Conservation (phyloP, 35 echinoderm and acorn worm species). For the Eucidaris tribuloides region DNA sequence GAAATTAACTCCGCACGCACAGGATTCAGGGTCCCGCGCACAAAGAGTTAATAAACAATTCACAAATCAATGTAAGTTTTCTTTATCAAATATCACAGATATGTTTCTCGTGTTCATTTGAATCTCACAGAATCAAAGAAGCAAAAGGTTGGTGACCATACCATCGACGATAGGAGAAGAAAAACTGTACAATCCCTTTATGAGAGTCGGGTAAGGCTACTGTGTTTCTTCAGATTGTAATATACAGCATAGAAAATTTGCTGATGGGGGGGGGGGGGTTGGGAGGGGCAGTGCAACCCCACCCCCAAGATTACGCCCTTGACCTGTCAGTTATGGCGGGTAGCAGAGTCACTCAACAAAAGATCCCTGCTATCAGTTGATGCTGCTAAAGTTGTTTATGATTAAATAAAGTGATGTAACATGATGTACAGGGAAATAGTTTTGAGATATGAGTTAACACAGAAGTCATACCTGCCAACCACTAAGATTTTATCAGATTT, state of each 20-base stretch:
- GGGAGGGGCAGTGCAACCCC: background rate
- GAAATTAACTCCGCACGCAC: too few species aligned
- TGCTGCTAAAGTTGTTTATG: background rate
- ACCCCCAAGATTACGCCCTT: background rate
- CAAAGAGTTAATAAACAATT: too few species aligned
- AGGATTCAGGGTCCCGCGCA: too few species aligned
- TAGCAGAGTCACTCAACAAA: background rate
- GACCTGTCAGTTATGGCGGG: background rate
- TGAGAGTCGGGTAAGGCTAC: slow-evolving; percentile 78
- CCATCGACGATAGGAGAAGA: slow-evolving; percentile 88
- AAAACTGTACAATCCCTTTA: slow-evolving; percentile 88
- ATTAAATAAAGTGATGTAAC: background rate
- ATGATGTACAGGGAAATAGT: background rate
- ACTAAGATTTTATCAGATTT: too few species aligned
- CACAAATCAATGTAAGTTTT: too few species aligned
- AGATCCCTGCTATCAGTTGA: background rate
- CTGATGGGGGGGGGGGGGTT: background rate
- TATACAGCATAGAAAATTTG: background rate
- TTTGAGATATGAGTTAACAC: background rate
- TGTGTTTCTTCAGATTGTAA: background rate
- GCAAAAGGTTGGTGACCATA: slow-evolving; percentile 48
- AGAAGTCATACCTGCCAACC: too few species aligned
- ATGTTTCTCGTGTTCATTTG: background rate
- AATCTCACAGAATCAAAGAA: slow-evolving; percentile 47
- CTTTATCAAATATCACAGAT: too few species aligned